A percentile compares a stretch with the other conserved stretches of the same genome.
Conservation (phyloP, 2,888 invertebrate species). For the Diadegma fenestrale region DNA sequence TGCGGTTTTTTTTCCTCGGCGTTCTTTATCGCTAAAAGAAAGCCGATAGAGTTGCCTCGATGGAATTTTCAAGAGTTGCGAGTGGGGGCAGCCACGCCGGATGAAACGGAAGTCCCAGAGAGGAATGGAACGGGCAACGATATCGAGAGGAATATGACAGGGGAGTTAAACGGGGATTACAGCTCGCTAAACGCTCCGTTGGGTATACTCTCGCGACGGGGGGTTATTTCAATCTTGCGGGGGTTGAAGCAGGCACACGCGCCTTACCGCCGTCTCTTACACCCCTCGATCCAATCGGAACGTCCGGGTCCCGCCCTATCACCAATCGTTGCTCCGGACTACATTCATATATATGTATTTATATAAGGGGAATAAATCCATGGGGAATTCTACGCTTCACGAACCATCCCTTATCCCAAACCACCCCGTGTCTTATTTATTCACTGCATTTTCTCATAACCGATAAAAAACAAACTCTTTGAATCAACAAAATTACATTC, state of each 20-base stretch:
- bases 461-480: too few species aligned
- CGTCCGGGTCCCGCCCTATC: conserved; percentile 73
- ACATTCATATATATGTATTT: conserved; percentile 19
- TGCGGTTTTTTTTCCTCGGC: conserved; percentile 38
- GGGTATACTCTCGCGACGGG: conserved; percentile 63
- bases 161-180: conserved; percentile 69
- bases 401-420: neutral
- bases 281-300: conserved; percentile 75
- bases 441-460: neutral
- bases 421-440: neutral
- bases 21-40: conserved; percentile 62
- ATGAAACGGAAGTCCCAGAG: conserved; percentile 26
- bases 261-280: conserved; percentile 68
- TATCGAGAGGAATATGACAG: conserved; percentile 63
- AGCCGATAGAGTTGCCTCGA: conserved; percentile 62
- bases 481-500: too few species aligned
- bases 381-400: conserved; percentile 1
- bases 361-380: conserved; percentile 7
- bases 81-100: conserved; percentile 21
- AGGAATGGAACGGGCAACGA: conserved; percentile 42
- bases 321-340: conserved; percentile 69
- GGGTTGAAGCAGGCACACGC: conserved; percentile 58
- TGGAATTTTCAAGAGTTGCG: conserved; percentile 41
- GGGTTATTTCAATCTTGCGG: conserved; percentile 67
- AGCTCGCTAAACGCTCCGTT: conserved; percentile 67